Evolutionary conservation across 2,797 vertebrate genomes (phyloP).

Genomic region (Aulostomus chinensis): DNA sequence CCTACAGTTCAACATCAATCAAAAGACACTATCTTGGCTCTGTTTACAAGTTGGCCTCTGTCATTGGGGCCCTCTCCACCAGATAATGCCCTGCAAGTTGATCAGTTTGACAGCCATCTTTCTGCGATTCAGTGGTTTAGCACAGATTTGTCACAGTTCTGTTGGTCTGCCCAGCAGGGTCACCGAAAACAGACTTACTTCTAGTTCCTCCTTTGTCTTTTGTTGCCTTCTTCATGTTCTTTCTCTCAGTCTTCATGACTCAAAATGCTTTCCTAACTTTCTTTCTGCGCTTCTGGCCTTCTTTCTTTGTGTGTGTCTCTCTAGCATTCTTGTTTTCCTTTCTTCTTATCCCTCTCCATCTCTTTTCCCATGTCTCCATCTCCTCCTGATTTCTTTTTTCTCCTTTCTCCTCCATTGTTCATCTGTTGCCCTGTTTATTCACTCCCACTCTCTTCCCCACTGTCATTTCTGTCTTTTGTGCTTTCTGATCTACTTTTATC

Average conservation of each 20-base stretch:
- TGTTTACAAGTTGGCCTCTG: conserved; percentile 32
- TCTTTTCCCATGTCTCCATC: conserved; percentile 28
- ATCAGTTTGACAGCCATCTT: conserved; percentile 52
- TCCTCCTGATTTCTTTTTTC: conserved; percentile 32
- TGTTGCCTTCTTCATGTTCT: conserved; percentile 29
- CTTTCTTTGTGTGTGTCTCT: conserved; percentile 28
- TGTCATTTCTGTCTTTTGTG: conserved; percentile 59
- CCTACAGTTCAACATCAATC: conserved; percentile 31
- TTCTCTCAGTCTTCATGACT: conserved; percentile 24
- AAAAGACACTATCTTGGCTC: conserved; percentile 58
- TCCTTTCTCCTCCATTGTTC: conserved; percentile 41
- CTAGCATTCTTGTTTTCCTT: conserved; percentile 17
- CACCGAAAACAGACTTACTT: conserved; percentile 39
- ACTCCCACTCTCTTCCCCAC: conserved; percentile 61
- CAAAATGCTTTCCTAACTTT: conserved; percentile 18
- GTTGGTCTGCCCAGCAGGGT: conserved; percentile 40
- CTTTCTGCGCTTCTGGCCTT: conserved; percentile 22
- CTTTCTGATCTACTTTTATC: conserved; percentile 65
- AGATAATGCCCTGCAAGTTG: conserved; percentile 54
- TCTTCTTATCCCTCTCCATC: conserved; percentile 10
- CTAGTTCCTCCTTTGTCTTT: conserved; percentile 25
- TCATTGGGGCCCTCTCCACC: conserved; percentile 35
- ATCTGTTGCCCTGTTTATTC: conserved; percentile 63
- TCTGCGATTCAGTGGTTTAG: conserved; percentile 47
- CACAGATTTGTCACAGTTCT: conserved; percentile 29